phyloP scores from a whole-genome alignment of 2,797 vertebrate species.

The Eospalax fontanierii region DNA sequence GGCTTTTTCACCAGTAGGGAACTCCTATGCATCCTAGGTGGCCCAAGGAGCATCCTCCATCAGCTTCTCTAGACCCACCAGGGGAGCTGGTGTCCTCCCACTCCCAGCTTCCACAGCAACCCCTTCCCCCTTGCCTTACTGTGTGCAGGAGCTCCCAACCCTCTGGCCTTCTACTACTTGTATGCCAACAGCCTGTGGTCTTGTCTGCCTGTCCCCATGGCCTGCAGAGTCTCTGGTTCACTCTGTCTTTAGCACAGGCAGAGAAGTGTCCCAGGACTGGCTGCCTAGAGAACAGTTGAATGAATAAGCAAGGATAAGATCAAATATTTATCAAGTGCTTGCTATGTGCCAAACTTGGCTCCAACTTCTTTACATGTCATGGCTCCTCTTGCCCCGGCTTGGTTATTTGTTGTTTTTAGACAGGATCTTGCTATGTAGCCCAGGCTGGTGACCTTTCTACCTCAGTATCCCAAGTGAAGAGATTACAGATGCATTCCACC shows the following conservation, averaged over 20 bases:
- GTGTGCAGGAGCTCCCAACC: not conserved
- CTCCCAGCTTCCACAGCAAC: accelerated
- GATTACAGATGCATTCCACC: not conserved
- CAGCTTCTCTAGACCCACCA: not conserved
- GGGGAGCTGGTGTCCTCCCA: not conserved
- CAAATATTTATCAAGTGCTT: constrained; percentile 22
- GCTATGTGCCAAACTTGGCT: not conserved
- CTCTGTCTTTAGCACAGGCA: not conserved
- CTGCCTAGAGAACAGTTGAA: not conserved
- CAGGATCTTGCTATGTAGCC: not conserved
- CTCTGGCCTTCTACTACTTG: not conserved
- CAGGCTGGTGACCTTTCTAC: not conserved
- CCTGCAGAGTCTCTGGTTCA: not conserved
- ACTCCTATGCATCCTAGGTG: not conserved
- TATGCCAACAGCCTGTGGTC: not conserved
- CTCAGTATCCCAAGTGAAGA: not conserved
- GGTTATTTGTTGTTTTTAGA: not conserved
- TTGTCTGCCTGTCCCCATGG: not conserved
- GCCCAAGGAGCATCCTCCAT: not conserved
- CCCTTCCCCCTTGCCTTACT: not conserved
- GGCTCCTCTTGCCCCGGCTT: not conserved
- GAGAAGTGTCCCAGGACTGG: not conserved
- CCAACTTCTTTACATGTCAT: not conserved
- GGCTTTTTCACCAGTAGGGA: not conserved
- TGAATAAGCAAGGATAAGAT: not conserved